These are phyloP conservation scores for Cryptotermes secundus DNA, from an alignment of 1,140 invertebrate species.

Conservation along the genomic window DNA sequence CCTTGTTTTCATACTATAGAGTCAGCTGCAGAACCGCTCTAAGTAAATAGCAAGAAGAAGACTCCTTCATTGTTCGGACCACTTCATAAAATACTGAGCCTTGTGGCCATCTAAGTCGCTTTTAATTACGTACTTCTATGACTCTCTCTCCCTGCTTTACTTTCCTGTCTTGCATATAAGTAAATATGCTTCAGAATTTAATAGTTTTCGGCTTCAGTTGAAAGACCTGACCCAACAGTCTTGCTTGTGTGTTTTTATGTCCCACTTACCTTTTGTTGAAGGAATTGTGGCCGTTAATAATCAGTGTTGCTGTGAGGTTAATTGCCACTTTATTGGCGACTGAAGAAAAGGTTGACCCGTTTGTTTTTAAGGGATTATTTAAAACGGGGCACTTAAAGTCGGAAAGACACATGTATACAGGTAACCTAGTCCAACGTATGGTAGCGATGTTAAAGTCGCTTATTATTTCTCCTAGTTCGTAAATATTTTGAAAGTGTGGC, in stretches of 20 bases:
- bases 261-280: not conserved
- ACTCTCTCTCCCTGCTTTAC: not conserved
- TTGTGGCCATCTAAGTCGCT: not conserved
- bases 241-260: not conserved
- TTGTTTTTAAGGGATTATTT: not conserved
- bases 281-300: not conserved
- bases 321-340: not conserved
- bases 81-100: not conserved
- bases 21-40: not conserved
- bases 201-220: not conserved
- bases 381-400: not conserved
- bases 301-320: not conserved
- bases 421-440: too few relatives aligned
- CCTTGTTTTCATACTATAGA: not conserved
- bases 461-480: too few relatives aligned
- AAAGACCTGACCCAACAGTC: not conserved
- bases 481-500: too few relatives aligned
- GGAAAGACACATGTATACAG: too few relatives aligned
- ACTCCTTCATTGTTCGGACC: not conserved
- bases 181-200: not conserved
- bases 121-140: not conserved
- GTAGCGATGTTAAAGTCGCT: too few relatives aligned
- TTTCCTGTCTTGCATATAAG: not conserved
- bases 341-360: not conserved
- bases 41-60: not conserved